Evolutionary conservation across 2,113 vertebrate genomes (phyloP).

Genomic region (Cheilinus undulatus): DNA sequence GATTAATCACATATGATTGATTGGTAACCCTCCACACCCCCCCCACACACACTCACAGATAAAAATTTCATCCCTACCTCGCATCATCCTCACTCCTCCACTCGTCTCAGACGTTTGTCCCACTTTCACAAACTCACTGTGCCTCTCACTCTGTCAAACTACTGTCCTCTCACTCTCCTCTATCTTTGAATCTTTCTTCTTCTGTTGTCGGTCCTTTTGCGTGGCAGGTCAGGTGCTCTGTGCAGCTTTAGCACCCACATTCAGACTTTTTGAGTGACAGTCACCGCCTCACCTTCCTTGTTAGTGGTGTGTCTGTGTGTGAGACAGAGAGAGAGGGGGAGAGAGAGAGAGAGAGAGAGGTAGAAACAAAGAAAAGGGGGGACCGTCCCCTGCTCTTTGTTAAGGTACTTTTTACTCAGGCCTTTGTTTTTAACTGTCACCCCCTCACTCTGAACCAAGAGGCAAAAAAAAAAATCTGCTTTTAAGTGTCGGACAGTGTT

Average conservation of each 20-base stretch:
- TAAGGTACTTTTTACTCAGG: slow-evolving; percentile 73
- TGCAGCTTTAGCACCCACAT: slow-evolving; percentile 56
- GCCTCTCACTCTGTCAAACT: too few relatives aligned
- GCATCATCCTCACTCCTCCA: slow-evolving; percentile 82
- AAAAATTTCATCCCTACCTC: slow-evolving; percentile 82
- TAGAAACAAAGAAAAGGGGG: slow-evolving; percentile 40
- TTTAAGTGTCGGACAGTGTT: slow-evolving; percentile 33
- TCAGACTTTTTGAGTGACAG: slow-evolving; percentile 65
- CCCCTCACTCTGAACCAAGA: slow-evolving; percentile 59
- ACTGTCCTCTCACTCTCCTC: slow-evolving; percentile 51
- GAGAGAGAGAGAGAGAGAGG: slow-evolving; percentile 17
- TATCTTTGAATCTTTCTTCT: slow-evolving; percentile 34
- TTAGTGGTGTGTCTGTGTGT: slow-evolving; percentile 36
- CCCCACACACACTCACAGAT: slow-evolving; percentile 14
- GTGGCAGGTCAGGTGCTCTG: slow-evolving; percentile 40
- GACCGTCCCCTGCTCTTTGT: slow-evolving; percentile 62
- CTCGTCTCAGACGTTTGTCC: slow-evolving; percentile 70
- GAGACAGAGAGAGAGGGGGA: slow-evolving; percentile 20
- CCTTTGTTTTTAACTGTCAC: slow-evolving; percentile 66
- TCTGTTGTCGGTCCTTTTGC: slow-evolving; percentile 44
- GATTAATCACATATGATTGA: slow-evolving; percentile 36
- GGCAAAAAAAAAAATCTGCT: slow-evolving; percentile 7
- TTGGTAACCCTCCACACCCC: slow-evolving; percentile 28
- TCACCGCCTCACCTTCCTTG: slow-evolving; percentile 66
- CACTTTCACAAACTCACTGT: slow-evolving; percentile 76